These are phyloP conservation scores for Alligator mississippiensis DNA, from an alignment of 2,113 vertebrate species.

Conservation along the genomic window DNA sequence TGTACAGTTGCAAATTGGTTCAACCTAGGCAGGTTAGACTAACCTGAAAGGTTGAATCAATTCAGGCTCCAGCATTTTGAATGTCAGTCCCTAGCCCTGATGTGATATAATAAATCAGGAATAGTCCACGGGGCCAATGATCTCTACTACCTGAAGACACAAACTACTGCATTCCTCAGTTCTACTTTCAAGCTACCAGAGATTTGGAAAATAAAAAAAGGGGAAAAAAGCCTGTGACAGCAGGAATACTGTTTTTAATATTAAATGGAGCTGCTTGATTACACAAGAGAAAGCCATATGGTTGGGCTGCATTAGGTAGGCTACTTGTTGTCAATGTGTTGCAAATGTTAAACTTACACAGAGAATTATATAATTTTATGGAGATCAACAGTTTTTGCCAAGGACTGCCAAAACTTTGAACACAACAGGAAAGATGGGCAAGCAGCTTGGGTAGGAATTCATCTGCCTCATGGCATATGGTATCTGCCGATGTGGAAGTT, in stretches of 20 bases:
- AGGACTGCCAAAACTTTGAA: conserved; percentile 25
- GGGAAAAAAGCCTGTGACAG: not conserved
- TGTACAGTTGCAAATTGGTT: too few relatives aligned
- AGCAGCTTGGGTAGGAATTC: not conserved
- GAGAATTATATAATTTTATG: conserved; percentile 37
- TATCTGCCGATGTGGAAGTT: conserved; percentile 23
- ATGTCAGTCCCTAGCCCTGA: too few relatives aligned
- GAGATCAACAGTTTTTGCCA: conserved; percentile 18
- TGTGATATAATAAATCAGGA: not conserved
- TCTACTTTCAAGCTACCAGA: not conserved
- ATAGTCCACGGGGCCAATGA: not conserved
- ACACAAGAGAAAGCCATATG: not conserved
- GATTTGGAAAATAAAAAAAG: not conserved
- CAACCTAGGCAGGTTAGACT: too few relatives aligned
- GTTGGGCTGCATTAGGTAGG: not conserved
- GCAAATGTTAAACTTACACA: conserved; percentile 26
- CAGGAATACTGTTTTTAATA: not conserved
- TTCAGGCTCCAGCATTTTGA: too few relatives aligned
- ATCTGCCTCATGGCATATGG: conserved; percentile 19
- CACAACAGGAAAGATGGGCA: not conserved
- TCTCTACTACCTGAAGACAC: not conserved
- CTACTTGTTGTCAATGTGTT: conserved; percentile 1
- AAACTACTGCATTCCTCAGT: not conserved
- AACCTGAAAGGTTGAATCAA: too few relatives aligned
- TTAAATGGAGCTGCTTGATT: rapidly evolving